Evolutionary conservation across 2,797 vertebrate genomes (phyloP), one percentile per base, ranked within the genome.

Genomic region (Anisognathus igniventris): DNA sequence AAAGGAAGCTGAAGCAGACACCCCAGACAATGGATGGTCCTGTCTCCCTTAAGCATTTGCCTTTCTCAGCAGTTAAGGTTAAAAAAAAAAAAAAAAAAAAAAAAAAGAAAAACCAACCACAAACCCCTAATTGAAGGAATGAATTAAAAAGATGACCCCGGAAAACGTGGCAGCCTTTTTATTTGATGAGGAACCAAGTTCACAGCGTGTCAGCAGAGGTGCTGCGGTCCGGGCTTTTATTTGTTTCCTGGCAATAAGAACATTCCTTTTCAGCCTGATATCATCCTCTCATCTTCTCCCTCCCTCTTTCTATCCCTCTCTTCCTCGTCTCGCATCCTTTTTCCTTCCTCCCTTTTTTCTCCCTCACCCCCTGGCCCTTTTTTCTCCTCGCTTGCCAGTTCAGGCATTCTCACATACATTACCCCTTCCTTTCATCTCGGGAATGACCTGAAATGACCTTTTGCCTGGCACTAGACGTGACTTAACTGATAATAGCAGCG

Each of bases 361-460:
- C 37, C 35, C 81, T 73, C 89, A 5, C 71, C 85, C 80, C 81
- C 67, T 67, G 53, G 31, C 80, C 82, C 56, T 72, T 88, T 82
- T 92, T 65, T 66, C 71, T 94, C 91, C 48, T 50, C 47, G 90
- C 96, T 76, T 54, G 89, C 92, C 90, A 89, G 76, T 95, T 92
- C 92, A 92, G 95, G 95, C 95, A 97, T 97, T 97, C 97, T 98
- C 96, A 95, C 97, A 97, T 97, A 97, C 96, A 96, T 97, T 96
- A 96, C 95, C 95, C 96, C 28, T 95, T 96, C 95, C 97, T 98
- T 98, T 98, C 97, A 97, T 98, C 97, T 97, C 95, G 35, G 93
- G 92, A 80, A 92, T 98, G 98, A 98, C 97, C 98, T 96, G 96
- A 95, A 97, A 97, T 97, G 98, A 98, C 98, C 98, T 98, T 98